These are phyloP conservation scores for Desmodus rotundus DNA, from an alignment of 2,113 vertebrate genomes.

Conservation along the genomic window DNA sequence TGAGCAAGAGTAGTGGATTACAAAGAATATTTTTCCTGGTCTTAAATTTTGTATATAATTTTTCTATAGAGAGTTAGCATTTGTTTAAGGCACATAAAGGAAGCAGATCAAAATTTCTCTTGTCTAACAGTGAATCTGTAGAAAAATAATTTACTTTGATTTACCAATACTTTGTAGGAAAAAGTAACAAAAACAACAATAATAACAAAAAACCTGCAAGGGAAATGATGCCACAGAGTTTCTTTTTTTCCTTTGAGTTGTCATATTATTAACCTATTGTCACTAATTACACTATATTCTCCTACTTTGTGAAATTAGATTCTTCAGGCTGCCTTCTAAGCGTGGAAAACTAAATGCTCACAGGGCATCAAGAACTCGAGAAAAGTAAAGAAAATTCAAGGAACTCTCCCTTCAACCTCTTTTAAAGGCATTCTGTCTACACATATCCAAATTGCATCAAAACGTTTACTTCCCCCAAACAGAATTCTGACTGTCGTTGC, in stretches of 20 bases:
- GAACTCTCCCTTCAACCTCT: slow-evolving; percentile 1
- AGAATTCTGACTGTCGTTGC: neutral
- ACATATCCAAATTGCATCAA: neutral
- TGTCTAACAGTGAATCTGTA: neutral
- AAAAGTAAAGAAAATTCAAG: neutral
- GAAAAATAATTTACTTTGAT: slow-evolving; percentile 30
- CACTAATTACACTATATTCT: neutral
- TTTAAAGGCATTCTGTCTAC: neutral
- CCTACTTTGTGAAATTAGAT: neutral
- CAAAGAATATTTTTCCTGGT: neutral
- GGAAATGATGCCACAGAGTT: neutral
- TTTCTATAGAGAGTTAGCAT: slow-evolving; percentile 22
- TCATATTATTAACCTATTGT: neutral
- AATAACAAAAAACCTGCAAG: neutral
- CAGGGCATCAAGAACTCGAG: neutral
- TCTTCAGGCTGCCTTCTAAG: neutral
- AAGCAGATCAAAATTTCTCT: slow-evolving; percentile 1
- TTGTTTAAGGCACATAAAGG: slow-evolving; percentile 19
- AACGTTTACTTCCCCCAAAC: neutral
- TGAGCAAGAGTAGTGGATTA: neutral
- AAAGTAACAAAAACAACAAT: neutral
- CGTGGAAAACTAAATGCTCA: neutral
- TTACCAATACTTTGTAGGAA: neutral
- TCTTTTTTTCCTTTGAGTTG: neutral
- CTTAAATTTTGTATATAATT: slow-evolving; percentile 38